Conservation (phyloP, 2,888 invertebrate species). For the Drosophila tripunctata region DNA sequence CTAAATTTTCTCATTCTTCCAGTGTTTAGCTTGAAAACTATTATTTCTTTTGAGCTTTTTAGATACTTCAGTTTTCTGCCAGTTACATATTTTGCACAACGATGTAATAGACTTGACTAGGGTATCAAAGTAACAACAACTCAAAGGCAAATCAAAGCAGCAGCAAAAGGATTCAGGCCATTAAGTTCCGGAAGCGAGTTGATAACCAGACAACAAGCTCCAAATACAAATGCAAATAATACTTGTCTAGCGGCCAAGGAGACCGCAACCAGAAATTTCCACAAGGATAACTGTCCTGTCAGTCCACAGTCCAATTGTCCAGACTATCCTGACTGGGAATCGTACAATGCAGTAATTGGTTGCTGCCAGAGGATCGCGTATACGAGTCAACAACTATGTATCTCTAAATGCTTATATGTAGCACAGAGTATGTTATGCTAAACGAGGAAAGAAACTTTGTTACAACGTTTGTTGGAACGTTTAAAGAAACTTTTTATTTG, state of each 20-base stretch:
- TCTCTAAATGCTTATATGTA: too few species aligned
- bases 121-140: constrained; percentile 9
- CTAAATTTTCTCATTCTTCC: too few species aligned
- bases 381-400: constrained; percentile 37
- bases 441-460: constrained; percentile 22
- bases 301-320: not conserved
- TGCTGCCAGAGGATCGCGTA: constrained; percentile 16
- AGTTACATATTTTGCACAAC: too few species aligned
- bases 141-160: constrained; percentile 52
- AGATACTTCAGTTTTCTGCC: too few species aligned
- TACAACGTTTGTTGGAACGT: constrained; percentile 34
- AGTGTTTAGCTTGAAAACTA: too few species aligned
- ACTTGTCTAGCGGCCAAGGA: constrained; percentile 4
- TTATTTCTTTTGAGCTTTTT: too few species aligned
- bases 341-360: constrained; percentile 64
- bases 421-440: not conserved
- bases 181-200: constrained; percentile 83
- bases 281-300: constrained; percentile 9
- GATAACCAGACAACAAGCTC: constrained; percentile 79
- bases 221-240: constrained; percentile 48
- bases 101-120: too few species aligned
- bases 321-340: constrained; percentile 49
- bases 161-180: constrained; percentile 84
- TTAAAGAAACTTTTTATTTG: constrained; percentile 4
- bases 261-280: not conserved